Conservation (phyloP, 2,113 vertebrate species). For the Zapus hudsonius region DNA sequence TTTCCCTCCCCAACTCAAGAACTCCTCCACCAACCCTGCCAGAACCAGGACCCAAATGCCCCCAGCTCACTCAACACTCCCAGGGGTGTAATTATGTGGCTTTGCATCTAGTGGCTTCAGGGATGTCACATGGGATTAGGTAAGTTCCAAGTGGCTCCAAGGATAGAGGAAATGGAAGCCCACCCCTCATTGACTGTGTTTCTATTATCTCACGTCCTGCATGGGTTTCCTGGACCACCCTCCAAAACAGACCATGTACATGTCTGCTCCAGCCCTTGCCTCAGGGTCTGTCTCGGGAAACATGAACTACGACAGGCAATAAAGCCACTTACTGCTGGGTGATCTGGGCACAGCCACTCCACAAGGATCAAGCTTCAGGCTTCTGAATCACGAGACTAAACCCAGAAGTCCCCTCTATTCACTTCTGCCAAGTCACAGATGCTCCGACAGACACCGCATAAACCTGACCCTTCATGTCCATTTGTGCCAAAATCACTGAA, state of each 20-base stretch:
- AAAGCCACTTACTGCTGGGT: neutral
- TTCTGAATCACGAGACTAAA: neutral
- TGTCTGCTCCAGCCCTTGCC: neutral
- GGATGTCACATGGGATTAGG: neutral
- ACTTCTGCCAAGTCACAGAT: neutral
- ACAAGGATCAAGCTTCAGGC: neutral
- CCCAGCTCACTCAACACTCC: neutral
- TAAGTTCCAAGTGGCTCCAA: neutral
- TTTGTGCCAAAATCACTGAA: neutral
- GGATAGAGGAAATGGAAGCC: neutral
- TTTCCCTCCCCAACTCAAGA: neutral
- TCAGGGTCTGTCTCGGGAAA: neutral
- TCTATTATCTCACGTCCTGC: neutral
- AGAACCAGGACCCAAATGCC: too few relatives aligned
- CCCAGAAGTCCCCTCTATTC: fast-evolving
- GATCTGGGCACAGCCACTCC: neutral
- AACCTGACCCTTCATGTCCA: neutral
- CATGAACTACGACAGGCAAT: neutral
- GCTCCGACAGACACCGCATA: neutral
- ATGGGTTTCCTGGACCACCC: neutral
- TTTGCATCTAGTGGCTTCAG: neutral
- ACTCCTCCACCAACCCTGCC: too few relatives aligned
- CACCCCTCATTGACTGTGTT: neutral
- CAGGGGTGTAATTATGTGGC: too few relatives aligned
- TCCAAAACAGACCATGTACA: neutral